Conservation (phyloP, 2,113 vertebrate genomes). For the Blennius ocellaris region DNA sequence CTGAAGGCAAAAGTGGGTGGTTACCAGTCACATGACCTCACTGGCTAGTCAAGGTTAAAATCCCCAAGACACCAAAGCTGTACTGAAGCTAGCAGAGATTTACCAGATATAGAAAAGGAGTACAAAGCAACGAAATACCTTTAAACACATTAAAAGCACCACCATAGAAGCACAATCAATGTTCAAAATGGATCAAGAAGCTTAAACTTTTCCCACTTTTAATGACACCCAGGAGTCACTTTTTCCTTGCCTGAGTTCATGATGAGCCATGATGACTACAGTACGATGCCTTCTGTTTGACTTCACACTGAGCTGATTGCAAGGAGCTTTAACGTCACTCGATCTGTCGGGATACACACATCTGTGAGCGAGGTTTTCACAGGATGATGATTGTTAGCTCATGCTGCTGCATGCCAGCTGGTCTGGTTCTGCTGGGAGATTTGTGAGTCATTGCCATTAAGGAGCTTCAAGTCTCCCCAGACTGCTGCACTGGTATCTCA, state of each 20-base stretch:
- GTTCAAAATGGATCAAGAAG: constrained; percentile 49
- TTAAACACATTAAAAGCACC: constrained; percentile 35
- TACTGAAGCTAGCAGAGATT: constrained; percentile 43
- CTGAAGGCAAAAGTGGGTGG: no score
- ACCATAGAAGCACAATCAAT: constrained; percentile 39
- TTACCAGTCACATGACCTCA: constrained; percentile 55
- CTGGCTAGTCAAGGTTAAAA: constrained; percentile 66
- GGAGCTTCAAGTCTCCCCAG: constrained; percentile 24
- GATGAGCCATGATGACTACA: constrained; percentile 59
- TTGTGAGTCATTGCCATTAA: constrained; percentile 60
- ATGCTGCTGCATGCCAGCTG: constrained; percentile 69
- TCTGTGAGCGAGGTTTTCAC: constrained; percentile 53
- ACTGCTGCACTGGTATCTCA: constrained; percentile 22
- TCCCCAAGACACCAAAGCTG: constrained; percentile 37
- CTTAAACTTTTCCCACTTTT: constrained; percentile 22
- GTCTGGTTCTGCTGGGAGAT: constrained; percentile 44
- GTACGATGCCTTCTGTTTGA: constrained; percentile 29
- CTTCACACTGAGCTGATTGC: constrained; percentile 41
- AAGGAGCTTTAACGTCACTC: constrained; percentile 43
- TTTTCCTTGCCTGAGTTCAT: constrained; percentile 43
- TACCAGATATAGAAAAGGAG: constrained; percentile 7
- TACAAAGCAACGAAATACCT: constrained; percentile 15
- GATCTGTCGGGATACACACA: constrained; percentile 40
- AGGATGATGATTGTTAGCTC: constrained; percentile 62
- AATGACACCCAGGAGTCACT: constrained; percentile 24